These are phyloP conservation scores for Eidolon dupreanum DNA, from an alignment of 2,797 vertebrate genomes.

Conservation along the genomic window DNA sequence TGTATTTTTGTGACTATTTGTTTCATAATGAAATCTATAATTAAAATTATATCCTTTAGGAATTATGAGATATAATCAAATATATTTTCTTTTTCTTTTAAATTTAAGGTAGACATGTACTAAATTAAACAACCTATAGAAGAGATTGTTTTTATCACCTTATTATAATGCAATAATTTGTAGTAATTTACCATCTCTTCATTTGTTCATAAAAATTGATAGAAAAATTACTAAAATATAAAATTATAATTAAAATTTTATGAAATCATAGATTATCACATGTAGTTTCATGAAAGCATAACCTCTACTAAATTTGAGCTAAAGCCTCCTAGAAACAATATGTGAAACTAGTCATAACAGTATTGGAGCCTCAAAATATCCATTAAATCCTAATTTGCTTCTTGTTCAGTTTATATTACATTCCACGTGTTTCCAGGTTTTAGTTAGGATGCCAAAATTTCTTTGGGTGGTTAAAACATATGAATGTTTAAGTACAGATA, in stretches of 20 bases:
- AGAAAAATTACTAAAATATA: background rate
- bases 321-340: background rate
- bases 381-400: background rate
- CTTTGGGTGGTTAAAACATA: background rate
- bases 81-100: background rate
- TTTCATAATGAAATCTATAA: background rate
- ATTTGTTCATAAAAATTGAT: background rate
- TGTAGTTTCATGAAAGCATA: background rate
- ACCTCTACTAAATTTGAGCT: background rate
- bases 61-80: background rate
- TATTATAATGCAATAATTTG: background rate
- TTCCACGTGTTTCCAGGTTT: background rate
- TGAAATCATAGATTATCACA: background rate
- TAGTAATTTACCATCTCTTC: background rate
- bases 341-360: background rate
- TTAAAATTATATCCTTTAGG: background rate
- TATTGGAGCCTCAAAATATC: background rate
- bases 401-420: background rate
- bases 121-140: background rate
- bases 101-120: background rate
- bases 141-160: background rate
- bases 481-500: background rate
- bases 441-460: background rate
- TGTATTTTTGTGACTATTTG: background rate
- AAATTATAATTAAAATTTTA: background rate